Conservation (phyloP, 2,888 invertebrate genomes). For the Leucozona laternaria region DNA sequence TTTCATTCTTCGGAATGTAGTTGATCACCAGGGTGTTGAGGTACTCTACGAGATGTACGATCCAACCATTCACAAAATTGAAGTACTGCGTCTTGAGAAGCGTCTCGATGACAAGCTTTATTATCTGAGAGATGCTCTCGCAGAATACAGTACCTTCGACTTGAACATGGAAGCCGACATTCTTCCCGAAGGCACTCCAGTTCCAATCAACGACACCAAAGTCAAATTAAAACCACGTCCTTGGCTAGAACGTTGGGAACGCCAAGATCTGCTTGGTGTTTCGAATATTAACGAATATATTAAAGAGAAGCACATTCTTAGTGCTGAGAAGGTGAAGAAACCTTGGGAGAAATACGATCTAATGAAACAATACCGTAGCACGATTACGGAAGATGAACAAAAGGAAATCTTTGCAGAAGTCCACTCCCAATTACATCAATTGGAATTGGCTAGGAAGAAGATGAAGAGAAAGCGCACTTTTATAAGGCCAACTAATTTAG, state of each 20-base stretch:
- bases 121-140: conserved; percentile 95
- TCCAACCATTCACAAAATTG: conserved; percentile 94
- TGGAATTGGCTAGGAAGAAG: conserved; percentile 88
- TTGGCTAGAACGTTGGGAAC: conserved; percentile 96
- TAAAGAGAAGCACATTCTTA: conserved; percentile 84
- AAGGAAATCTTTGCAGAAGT: conserved; percentile 93
- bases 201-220: conserved; percentile 91
- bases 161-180: conserved; percentile 95
- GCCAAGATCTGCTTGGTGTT: conserved; percentile 90
- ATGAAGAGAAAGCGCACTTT: conserved; percentile 87
- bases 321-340: conserved; percentile 87
- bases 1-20: conserved; percentile 95
- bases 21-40: conserved; percentile 94
- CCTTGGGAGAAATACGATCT: conserved; percentile 96
- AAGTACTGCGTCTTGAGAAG: conserved; percentile 96
- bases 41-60: conserved; percentile 91
- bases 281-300: conserved; percentile 86
- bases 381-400: conserved; percentile 95
- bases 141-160: conserved; percentile 96
- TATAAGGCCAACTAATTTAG: conserved; percentile 85
- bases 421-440: conserved; percentile 88
- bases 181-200: conserved; percentile 89
- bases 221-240: conserved; percentile 91
- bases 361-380: conserved; percentile 95
- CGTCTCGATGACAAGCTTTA: conserved; percentile 94